Evolutionary conservation across 2,888 invertebrate genomes (phyloP), one percentile per base, ranked within the genome.

Genomic region (Conops quadrifasciatus): DNA sequence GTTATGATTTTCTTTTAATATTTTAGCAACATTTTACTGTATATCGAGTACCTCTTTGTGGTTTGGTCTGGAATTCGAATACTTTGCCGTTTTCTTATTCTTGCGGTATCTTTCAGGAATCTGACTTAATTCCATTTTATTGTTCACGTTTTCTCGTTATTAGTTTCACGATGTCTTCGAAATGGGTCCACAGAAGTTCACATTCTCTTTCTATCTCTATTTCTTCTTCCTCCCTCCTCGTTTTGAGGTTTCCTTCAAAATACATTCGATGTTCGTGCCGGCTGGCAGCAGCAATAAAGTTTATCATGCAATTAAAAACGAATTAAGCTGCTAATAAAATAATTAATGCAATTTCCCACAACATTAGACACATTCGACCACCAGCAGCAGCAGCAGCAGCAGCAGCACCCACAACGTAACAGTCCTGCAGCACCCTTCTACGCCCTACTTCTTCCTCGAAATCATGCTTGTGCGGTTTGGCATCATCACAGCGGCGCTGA

Each of bases 281-380:
- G 45, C 58, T 43, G 26, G 24, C 43, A 26, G 16, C 19, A 49
- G 84, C 84, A 85, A 85, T 85, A 84, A 85, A 84, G 81, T 85
- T 85, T 83, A 85, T 85, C 86, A 83, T 84, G 81, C 85, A 85
- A 85, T 85, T 85, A 85, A 84, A 83, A 82, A 80, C 82, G 85
- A 83, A 85, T 85, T 85, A 85, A 82, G 81, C 81, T 81, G 82
- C 86, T 85, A 85, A 85, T 85, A 85, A 85, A 85, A 85, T 85
- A 85, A 85, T 85, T 85, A 85, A 85, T 85, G 85, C 85, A 85
- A 85, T 85, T 85, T 85, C 85, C 85, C 85, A 85, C 85, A 85
- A 85, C 84, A 85, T 84, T 85, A 85, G 82, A 80, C 78, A 79
- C 78, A 75, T 73, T 75, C 80, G 78, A 72, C 71, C 73, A 73